phyloP scores from a whole-genome alignment of 2,113 vertebrate species.

The Callithrix jacchus region DNA sequence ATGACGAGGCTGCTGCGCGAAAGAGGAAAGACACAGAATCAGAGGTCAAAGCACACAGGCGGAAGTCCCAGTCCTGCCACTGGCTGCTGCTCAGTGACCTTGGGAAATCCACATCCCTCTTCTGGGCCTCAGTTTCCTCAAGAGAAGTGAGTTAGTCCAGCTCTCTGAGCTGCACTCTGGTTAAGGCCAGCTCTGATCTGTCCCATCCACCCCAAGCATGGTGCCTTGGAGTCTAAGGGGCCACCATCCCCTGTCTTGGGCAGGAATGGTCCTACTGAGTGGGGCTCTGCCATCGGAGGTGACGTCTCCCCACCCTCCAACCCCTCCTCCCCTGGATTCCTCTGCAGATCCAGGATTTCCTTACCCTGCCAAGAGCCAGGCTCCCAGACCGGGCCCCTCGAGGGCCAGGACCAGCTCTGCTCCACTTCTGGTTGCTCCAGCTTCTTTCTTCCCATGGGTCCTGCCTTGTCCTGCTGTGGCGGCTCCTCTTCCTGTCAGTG shows the following conservation, averaged over 20 bases:
- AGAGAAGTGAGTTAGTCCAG: background rate
- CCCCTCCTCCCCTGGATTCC: background rate
- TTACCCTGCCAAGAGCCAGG: constrained; percentile 57
- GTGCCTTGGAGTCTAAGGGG: background rate
- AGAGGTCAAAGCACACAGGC: background rate
- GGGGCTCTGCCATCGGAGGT: background rate
- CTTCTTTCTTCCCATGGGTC: constrained; percentile 10
- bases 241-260: background rate
- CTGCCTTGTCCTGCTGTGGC: constrained; percentile 44
- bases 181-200: background rate
- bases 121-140: background rate
- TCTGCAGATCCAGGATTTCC: background rate
- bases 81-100: background rate
- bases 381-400: background rate
- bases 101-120: background rate
- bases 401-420: background rate
- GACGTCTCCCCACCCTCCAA: background rate
- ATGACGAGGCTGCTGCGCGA: background rate
- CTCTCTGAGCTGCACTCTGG: background rate
- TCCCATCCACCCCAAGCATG: background rate
- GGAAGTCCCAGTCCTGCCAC: background rate
- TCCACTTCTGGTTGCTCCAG: constrained; percentile 34
- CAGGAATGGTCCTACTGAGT: background rate
- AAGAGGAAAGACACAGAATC: background rate
- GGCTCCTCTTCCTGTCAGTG: constrained; percentile 39